Evolutionary conservation across 2,888 invertebrate genomes (phyloP), one percentile per base, ranked within the genome.

Genomic region (Drosophila anomelani): DNA sequence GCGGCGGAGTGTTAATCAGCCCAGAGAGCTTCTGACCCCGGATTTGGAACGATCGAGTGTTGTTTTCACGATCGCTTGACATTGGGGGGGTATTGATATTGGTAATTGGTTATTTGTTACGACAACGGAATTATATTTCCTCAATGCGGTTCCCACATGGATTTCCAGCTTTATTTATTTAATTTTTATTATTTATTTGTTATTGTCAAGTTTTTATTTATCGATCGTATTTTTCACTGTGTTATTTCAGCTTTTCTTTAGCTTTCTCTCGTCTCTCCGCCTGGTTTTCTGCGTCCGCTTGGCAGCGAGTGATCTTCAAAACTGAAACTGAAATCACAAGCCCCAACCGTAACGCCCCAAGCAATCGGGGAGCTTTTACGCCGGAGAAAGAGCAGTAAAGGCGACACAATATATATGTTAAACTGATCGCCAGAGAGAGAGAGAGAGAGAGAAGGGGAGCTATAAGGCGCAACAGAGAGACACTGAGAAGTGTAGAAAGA

Each of bases 301-400:
- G 55, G 39, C 72, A 64, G 73, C 70, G 85, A 79, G 73, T 76
- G 83, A 84, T 84, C 83, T 87, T 87, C 59, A 80, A 85, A 87
- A 83, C 64, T 68, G 74, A 72, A 73, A 73, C 83, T 79, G 85
- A 83, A 86, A 75, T 84, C 81, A 77, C 64, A 56, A 76, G 68
- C 71, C 60, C 70, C 60, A 62, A 64, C 54, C 76, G 47, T 49
- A 68, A 68, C 44, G 62, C 83, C 51, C 51, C 51, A 53, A 53
- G 74, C 76, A 61, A 70, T 56, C 72, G 77, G 34, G 5, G 74
- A 83, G 81, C 86, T 80, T 80, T 59, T 53, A 26, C 46, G 53
- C 57, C 51, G 71, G 70, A 44, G 58, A 53, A 41, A 68, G 41
- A 54, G 58, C 49, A 61, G 13, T 23, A 17, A 13, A n/a, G 9